Evolutionary conservation across 35 echinoderm and acorn worm species (phyloP), one percentile per base, ranked within the genome.

Genomic region (Apostichopus japonicus): DNA sequence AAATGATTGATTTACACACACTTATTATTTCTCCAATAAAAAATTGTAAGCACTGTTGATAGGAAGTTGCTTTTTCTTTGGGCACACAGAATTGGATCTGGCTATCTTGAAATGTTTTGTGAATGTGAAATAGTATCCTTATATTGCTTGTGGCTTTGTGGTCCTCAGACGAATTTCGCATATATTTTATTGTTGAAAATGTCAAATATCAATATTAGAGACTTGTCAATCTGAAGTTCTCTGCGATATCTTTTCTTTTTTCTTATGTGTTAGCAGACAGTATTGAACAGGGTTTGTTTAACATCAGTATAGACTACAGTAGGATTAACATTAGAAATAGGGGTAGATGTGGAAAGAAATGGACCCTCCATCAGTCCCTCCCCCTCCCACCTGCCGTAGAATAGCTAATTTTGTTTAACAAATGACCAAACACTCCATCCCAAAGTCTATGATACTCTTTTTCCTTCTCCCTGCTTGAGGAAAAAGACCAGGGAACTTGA

Each of bases 111-210:
- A 83, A 54, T 52, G 79, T 83, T 83, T 54, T 44, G 79, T 83
- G 79, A 83, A 83, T 83, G 44, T 56, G 44, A 83, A 83, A 25
- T 80, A 51, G 33, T 83, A 55, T 83, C 79, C 54, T 67, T 67
- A 10, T 19, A 11, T 67, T 67, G 33, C 33, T 44, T 44, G 33
- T 4, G 63, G 11, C 19, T 67, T 67, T 67, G 63, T 67, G 63
- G 19, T 44, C 9, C 11, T 67, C 63, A 67, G 63, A 67, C 33
- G 33, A 67, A 15, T 67, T 67, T 67, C 63, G 63, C 11, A 67
- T 11, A 67, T 67, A 67, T 67, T 67, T 67, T 67, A 67, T 67
- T 67, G 63, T 67, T 67, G 63, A 19, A 67, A 67, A 67, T 67
- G 63, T 67, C 63, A 67, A 67, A 67, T 67, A 67, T 19, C 63